Base-by-base conservation (phyloP, 2,888 invertebrate genomes). In the Allophyes oxyacanthae region DNA sequence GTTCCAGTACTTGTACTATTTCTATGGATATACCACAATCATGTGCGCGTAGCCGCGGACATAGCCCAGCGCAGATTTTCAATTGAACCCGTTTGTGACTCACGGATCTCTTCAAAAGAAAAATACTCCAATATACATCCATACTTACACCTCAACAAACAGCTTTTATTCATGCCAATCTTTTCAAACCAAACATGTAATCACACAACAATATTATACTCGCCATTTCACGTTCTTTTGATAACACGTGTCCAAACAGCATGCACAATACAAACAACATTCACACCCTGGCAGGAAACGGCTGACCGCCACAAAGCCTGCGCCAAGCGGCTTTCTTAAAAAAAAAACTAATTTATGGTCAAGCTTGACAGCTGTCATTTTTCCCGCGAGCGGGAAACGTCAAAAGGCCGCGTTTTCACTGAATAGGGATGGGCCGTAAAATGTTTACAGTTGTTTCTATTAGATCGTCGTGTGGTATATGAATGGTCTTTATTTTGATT, bases 321-420 rank as follows among this genome's bases (percentile, higher is more conserved):
- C 25, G 64, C 77, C 48, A 57, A 54, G 68, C 59, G 58, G 72
- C 77, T 67, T 77, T 74, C 75, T 70, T 64, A 36, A 55, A 64
- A 77, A 75, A 74, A 70, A 74, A 72, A 66, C 41, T 66, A 77
- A 82, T 79, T 77, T 79, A 83, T 78, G 77, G 80, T 78, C 70
- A 74, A 66, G 56, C 63, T 57, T 80, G 85, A 83, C 88, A 89
- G 84, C 85, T 89, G 89, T 89, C 89, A 88, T 79, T 81, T 88
- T 86, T 81, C 81, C 82, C 84, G 84, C 82, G 76, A 73, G 73
- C 77, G 66, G 74, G 70, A 71, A 71, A 71, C 72, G 64, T 69
- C 64, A 69, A 67, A 69, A 57, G 54, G 38, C 52, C 54, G 71
- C 51, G 56, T 70, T 75, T 72, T 64, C 70, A 60, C 33, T 57